A percentile compares a stretch with the other conserved stretches of the same genome.
Evolutionary conservation across 2,797 vertebrate species (phyloP).

Genomic region (Buphagus erythrorhynchus): DNA sequence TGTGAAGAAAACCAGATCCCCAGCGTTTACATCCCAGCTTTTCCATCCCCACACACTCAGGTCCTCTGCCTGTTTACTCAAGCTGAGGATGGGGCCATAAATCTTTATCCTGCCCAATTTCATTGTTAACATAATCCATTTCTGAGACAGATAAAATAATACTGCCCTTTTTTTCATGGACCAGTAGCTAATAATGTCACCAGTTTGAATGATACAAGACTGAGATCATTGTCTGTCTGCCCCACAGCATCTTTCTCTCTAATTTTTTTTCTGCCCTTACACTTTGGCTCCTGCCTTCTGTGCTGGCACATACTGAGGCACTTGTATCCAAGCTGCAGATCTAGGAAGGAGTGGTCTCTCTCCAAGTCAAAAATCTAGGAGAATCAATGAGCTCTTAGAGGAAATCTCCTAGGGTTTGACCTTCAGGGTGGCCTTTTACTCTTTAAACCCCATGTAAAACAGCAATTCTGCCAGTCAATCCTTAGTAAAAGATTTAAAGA

Average conservation of each 20-base stretch:
- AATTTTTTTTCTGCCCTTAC: neutral
- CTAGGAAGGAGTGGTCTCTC: slow-evolving; percentile 32
- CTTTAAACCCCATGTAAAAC: slow-evolving; percentile 49
- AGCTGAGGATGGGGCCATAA: slow-evolving; percentile 24
- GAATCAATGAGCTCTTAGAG: slow-evolving; percentile 68
- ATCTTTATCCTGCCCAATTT: slow-evolving; percentile 61
- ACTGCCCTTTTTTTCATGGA: neutral
- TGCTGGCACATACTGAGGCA: slow-evolving; percentile 40
- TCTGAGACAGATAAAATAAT: slow-evolving; percentile 42
- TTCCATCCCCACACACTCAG: neutral
- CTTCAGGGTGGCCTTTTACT: slow-evolving; percentile 58
- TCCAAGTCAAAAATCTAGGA: slow-evolving; percentile 2
- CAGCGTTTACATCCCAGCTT: neutral
- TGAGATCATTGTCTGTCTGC: slow-evolving; percentile 28
- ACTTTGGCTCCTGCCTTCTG: slow-evolving; percentile 39
- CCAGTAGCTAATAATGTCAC: slow-evolving; percentile 35
- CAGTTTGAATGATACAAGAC: neutral
- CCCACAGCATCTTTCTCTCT: slow-evolving; percentile 17
- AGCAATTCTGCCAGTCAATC: slow-evolving; percentile 37
- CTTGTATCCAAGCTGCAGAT: slow-evolving; percentile 17
- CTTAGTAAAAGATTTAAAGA: slow-evolving; percentile 44
- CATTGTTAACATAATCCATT: slow-evolving; percentile 41
- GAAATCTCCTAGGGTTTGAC: slow-evolving; percentile 58
- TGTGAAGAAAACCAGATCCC: neutral
- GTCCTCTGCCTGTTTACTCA: slow-evolving; percentile 37